Evolutionary conservation across 2,888 invertebrate species (phyloP).

Genomic region (Lepidonotus clava): DNA sequence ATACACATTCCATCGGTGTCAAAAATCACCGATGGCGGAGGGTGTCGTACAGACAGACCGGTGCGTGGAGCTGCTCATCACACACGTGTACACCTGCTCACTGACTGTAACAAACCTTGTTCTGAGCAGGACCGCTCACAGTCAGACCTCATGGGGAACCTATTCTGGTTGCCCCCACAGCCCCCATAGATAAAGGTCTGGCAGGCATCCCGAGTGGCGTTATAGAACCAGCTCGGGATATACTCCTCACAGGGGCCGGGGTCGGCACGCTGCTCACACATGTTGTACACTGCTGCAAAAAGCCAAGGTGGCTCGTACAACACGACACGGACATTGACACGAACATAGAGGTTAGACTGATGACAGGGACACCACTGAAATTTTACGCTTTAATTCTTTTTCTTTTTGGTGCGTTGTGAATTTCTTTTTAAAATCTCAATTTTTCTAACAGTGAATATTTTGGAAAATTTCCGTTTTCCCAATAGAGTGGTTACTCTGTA

Average conservation of each 20-base stretch:
- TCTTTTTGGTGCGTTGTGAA: no score
- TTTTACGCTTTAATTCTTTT: no score
- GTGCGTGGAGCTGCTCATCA: no score
- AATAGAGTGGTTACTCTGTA: no score
- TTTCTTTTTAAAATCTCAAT: no score
- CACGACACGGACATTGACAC: neutral
- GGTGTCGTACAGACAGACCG: no score
- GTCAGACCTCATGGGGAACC: constrained; percentile 66
- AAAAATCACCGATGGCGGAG: no score
- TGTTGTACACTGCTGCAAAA: constrained; percentile 7
- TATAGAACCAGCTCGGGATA: constrained; percentile 64
- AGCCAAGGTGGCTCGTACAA: neutral
- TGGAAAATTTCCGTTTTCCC: no score
- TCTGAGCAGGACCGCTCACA: constrained; percentile 65
- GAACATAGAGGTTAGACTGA: no score
- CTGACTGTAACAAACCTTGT: constrained; percentile 44
- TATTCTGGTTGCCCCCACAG: constrained; percentile 62
- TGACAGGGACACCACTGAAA: neutral
- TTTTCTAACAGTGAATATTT: no score
- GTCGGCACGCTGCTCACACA: constrained; percentile 69
- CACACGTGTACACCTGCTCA: no score
- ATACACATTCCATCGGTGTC: no score
- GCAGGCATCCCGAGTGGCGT: constrained; percentile 60
- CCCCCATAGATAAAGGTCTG: constrained; percentile 62
- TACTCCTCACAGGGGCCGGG: constrained; percentile 66